Evolutionary conservation across 2,113 vertebrate species (phyloP), one percentile per base, ranked within the genome.

Genomic region (Leucopsar rothschildi): DNA sequence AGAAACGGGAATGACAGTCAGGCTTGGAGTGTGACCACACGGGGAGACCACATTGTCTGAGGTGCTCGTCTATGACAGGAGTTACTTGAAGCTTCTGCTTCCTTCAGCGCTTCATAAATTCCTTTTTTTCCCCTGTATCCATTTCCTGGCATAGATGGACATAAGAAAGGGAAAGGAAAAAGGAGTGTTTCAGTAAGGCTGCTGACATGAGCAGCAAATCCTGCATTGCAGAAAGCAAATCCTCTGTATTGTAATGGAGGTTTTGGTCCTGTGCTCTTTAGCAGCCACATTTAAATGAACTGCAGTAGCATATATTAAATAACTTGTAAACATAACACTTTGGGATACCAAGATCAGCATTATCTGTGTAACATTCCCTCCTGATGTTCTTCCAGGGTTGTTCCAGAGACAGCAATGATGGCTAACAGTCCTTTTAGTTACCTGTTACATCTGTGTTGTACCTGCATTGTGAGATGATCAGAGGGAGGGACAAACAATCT

Each of bases 391-490:
- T 61, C 44, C 66, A 91, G 91, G 73, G 44, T 92, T 92, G 68
- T 87, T 88, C 25, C 59, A 19, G 55, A 53, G 60, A 35, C 71
- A 87, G 29, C 71, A 70, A 71, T 91, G 75, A 27, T 77, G 72
- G 64, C 69, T 88, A 83, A 64, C 65, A 88, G 53, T 95, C 61
- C 86, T 94, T 63, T 71, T 90, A 91, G 93, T 92, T 71, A 78
- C 76, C 7, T 92, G 93, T 93, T 86, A 73, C 90, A 52, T 66
- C 79, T 31, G 19, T 91, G 42, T 88, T 94, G 86, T 94, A 63
- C 83, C 90, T 95, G 91, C 89, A 53, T 94, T 92, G 72, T 91
- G 90, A 94, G 84, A 90, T 96, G 90, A 93, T 95, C 79, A 88
- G 71, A 97, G 82, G 40, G 94, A 94, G 88, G 75, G 71, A 90